Percentiles rank a stretch among this genome's conserved stretches.
These are phyloP conservation scores for Phengaris arion DNA, from an alignment of 2,888 invertebrate genomes.

Conservation along the genomic window DNA sequence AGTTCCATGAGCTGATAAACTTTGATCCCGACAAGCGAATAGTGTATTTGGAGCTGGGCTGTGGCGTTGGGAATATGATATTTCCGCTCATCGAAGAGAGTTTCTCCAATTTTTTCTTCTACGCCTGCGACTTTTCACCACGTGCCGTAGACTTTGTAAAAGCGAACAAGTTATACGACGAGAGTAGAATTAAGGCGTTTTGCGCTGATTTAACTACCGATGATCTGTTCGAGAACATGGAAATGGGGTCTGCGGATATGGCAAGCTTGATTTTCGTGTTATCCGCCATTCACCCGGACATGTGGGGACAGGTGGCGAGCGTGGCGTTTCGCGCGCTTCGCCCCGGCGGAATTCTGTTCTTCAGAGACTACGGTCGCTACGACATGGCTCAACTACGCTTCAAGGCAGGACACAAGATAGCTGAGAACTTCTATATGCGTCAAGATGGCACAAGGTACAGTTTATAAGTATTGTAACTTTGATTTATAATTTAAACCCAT, in stretches of 20 bases:
- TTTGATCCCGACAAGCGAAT: conserved; percentile 78
- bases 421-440: conserved; percentile 95
- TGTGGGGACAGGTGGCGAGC: conserved; percentile 82
- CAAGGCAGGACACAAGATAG: conserved; percentile 93
- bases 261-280: conserved; percentile 96
- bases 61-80: conserved; percentile 98
- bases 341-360: conserved; percentile 89
- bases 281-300: conserved; percentile 94
- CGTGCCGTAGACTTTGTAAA: conserved; percentile 93
- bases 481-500: no score
- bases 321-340: conserved; percentile 84
- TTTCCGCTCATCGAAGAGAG: conserved; percentile 93
- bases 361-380: conserved; percentile 96
- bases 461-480: conserved; percentile 7
- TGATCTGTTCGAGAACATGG: conserved; percentile 79
- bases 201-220: conserved; percentile 90
- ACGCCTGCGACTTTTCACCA: conserved; percentile 96
- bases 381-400: conserved; percentile 98
- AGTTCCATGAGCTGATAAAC: conserved; percentile 90
- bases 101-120: conserved; percentile 81
- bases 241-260: conserved; percentile 82
- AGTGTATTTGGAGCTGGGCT: conserved; percentile 90
- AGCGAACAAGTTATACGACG: conserved; percentile 82
- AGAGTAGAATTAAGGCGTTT: conserved; percentile 85
- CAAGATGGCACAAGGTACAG: conserved; percentile 95